Evolutionary conservation across 37 sponge, comb jelly and placozoan genomes (phyloP).

Genomic region (Hexactinellida sp.): DNA sequence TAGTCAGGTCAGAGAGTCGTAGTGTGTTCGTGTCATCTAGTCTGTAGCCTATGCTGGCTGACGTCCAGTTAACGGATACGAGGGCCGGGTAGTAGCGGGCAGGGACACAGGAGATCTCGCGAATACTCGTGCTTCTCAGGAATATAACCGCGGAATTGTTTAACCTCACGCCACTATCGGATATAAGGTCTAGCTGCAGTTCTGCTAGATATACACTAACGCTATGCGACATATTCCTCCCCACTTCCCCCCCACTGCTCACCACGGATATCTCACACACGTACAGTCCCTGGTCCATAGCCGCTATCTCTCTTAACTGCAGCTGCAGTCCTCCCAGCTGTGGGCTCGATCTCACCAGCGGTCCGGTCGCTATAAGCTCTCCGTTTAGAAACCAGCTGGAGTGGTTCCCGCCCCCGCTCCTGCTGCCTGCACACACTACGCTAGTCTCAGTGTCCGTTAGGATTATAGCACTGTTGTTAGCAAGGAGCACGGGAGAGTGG

Average conservation of each 20-base stretch:
- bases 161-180: background rate
- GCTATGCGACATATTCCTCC: background rate
- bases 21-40: background rate
- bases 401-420: background rate
- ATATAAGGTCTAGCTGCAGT: background rate
- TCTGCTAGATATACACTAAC: background rate
- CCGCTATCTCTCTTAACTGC: background rate
- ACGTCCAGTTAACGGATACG: background rate
- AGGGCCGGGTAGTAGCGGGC: background rate
- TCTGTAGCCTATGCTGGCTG: background rate
- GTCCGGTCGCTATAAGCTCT: background rate
- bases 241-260: background rate
- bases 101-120: background rate
- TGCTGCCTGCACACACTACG: background rate
- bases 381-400: background rate
- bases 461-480: background rate
- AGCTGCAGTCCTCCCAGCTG: background rate
- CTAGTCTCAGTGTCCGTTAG: background rate
- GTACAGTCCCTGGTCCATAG: background rate
- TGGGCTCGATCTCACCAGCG: background rate
- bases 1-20: background rate
- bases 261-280: background rate
- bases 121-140: background rate
- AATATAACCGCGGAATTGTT: background rate
- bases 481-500: background rate